Evolutionary conservation across 2,113 vertebrate species (phyloP).

Genomic region (Baryphthengus martii): DNA sequence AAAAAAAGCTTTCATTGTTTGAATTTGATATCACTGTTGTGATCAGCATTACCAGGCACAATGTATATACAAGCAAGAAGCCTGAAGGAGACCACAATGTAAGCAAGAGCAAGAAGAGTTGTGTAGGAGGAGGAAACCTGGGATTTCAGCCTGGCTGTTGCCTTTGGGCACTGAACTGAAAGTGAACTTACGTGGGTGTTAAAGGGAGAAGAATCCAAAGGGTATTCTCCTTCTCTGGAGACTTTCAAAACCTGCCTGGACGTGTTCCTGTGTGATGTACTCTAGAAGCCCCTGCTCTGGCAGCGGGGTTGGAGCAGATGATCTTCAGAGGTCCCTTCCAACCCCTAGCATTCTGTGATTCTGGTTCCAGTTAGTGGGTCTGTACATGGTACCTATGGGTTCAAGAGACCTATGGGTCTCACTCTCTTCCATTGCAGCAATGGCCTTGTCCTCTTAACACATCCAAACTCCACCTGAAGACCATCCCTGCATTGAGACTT

Average conservation of each 20-base stretch:
- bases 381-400: fast-evolving
- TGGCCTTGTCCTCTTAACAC: not conserved
- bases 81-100: not conserved
- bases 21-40: not conserved
- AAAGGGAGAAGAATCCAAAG: not conserved
- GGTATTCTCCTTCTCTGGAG: too few species aligned
- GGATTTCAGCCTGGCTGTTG: not conserved
- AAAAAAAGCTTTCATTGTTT: not conserved
- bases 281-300: too few species aligned
- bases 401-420: fast-evolving
- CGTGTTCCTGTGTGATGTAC: too few species aligned
- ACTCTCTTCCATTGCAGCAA: not conserved
- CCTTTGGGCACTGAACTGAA: not conserved
- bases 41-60: not conserved
- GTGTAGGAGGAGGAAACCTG: not conserved
- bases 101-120: not conserved
- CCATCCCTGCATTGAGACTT: not conserved
- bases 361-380: not conserved
- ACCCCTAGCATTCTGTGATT: too few species aligned
- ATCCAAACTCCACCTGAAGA: not conserved
- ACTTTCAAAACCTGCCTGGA: too few species aligned
- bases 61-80: not conserved
- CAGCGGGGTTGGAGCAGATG: too few species aligned
- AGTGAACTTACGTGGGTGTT: not conserved
- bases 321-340: too few species aligned